phyloP scores from a whole-genome alignment of 92 coral and sea anemone genomes.

The Porites evermanni region DNA sequence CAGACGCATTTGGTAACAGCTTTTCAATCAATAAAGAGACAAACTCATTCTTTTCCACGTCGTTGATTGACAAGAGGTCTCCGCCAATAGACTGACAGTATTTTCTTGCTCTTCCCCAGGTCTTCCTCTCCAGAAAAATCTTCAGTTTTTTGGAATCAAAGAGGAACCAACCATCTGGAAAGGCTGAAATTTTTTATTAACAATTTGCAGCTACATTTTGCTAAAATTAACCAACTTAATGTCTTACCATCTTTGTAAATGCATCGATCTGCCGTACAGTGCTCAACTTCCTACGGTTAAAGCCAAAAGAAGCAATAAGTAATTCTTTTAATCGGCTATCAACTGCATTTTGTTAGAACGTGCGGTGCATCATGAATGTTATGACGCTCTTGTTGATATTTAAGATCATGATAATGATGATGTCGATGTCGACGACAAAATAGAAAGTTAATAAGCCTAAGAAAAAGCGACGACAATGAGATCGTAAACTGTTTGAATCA shows the following conservation, averaged over 20 bases:
- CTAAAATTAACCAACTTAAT: no score
- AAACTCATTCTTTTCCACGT: constrained; percentile 40
- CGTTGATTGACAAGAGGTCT: constrained; percentile 47
- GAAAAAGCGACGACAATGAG: background rate
- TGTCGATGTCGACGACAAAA: background rate
- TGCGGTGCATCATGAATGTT: background rate
- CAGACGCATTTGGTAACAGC: background rate
- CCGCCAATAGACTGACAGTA: constrained; percentile 65
- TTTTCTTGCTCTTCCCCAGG: constrained; percentile 55
- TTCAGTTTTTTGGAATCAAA: constrained; percentile 35
- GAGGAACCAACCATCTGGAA: constrained; percentile 60
- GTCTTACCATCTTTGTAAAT: constrained; percentile 12
- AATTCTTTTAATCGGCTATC: background rate
- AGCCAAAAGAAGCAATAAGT: background rate
- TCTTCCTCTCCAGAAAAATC: constrained; percentile 33
- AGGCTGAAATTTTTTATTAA: constrained; percentile 1
- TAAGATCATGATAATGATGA: background rate
- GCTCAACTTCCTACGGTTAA: background rate
- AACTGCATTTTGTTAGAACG: no score
- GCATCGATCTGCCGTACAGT: background rate
- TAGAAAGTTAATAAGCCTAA: background rate
- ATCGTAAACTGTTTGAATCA: no score
- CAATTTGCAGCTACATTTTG: background rate
- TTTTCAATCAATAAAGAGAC: background rate
- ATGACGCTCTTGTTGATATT: background rate